Conservation (phyloP, 2,888 invertebrate species). For the Xestoiulus laeticollis region DNA sequence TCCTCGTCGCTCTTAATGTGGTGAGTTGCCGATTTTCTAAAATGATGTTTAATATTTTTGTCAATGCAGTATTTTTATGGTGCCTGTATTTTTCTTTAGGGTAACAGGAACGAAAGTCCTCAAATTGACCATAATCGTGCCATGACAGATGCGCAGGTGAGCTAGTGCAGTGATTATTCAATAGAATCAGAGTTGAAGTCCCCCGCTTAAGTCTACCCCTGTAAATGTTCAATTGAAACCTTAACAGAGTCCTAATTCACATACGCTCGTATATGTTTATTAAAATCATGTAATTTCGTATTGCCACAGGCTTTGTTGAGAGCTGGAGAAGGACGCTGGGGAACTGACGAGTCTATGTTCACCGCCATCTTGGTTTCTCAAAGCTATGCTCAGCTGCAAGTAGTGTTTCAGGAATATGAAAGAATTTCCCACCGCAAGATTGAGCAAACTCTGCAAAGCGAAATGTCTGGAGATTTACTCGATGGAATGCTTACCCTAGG, state of each 20-base stretch:
- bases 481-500: conserved; percentile 63
- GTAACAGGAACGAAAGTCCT: conserved; percentile 82
- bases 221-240: too few relatives aligned
- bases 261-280: too few relatives aligned
- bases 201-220: too few relatives aligned
- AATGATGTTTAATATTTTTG: background rate
- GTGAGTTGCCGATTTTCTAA: conserved; percentile 64
- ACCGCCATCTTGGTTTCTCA: conserved; percentile 63
- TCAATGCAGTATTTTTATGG: conserved; percentile 39
- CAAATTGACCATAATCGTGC: conserved; percentile 76
- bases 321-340: conserved; percentile 65
- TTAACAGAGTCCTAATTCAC: too few relatives aligned
- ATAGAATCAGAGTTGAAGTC: too few relatives aligned
- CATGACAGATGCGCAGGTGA: conserved; percentile 74
- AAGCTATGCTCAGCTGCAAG: conserved; percentile 65
- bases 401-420: conserved; percentile 64
- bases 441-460: conserved; percentile 60
- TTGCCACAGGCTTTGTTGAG: conserved; percentile 68
- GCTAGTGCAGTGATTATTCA: background rate
- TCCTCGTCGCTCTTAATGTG: conserved; percentile 84
- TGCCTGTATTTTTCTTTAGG: conserved; percentile 64
- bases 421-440: conserved; percentile 62
- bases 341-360: conserved; percentile 63
- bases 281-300: too few relatives aligned
- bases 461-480: conserved; percentile 63